phyloP scores from a whole-genome alignment of 1,140 invertebrate genomes.

The Panulirus ornatus region DNA sequence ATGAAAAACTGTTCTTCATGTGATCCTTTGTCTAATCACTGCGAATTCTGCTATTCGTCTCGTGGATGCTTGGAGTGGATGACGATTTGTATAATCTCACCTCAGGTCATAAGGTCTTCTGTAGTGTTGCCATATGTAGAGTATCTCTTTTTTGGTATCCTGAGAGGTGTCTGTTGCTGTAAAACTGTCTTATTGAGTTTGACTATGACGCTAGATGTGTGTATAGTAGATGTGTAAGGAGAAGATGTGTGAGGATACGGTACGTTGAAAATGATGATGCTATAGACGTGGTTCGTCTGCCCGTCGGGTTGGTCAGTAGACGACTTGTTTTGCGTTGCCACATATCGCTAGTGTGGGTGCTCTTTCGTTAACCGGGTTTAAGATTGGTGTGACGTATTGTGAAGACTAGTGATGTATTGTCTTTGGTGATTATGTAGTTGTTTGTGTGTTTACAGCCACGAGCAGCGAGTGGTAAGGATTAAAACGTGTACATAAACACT shows the following conservation, averaged over 20 bases:
- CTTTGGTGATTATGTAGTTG: too few species aligned
- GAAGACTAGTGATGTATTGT: too few species aligned
- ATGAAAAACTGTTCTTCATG: too few species aligned
- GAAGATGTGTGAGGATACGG: neutral
- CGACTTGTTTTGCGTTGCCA: constrained; percentile 25
- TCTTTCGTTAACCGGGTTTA: too few species aligned
- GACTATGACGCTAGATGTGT: too few species aligned
- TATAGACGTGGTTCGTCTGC: constrained; percentile 8
- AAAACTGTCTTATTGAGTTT: too few species aligned
- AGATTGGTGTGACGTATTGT: too few species aligned
- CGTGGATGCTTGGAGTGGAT: too few species aligned
- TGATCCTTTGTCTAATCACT: too few species aligned
- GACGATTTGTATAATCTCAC: constrained; percentile 19
- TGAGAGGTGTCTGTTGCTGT: neutral
- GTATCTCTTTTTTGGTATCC: neutral
- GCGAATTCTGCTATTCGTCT: too few species aligned
- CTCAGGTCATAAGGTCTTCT: constrained; percentile 38
- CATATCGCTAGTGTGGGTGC: neutral
- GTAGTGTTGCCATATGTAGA: constrained; percentile 24
- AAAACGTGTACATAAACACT: neutral
- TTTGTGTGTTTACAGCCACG: too few species aligned
- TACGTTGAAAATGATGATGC: constrained; percentile 27
- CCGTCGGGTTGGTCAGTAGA: constrained; percentile 34
- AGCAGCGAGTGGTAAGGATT: too few species aligned
- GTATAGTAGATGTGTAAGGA: neutral